Evolutionary conservation across 2,797 vertebrate species (phyloP).

Genomic region (Lepilemur ruficaudatus): DNA sequence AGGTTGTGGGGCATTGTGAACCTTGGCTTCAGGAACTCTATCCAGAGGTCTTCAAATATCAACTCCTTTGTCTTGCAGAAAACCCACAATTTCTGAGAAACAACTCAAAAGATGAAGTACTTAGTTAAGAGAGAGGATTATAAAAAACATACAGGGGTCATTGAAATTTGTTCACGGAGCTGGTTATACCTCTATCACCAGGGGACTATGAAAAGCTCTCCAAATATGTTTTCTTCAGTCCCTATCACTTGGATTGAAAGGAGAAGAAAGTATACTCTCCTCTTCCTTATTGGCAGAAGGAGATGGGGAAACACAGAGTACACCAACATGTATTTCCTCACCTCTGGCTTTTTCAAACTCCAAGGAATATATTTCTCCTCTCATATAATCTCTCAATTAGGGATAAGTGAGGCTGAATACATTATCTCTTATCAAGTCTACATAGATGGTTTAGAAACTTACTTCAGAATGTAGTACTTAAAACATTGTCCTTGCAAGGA

Average conservation of each 20-base stretch:
- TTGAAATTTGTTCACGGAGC: no score
- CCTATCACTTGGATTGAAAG: not conserved
- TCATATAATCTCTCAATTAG: not conserved
- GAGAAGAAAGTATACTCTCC: not conserved
- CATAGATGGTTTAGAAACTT: not conserved
- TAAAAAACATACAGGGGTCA: no score
- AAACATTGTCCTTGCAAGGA: not conserved
- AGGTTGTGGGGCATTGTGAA: no score
- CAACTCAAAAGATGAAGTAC: no score
- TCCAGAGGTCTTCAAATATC: no score
- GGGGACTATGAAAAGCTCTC: not conserved
- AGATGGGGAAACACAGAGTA: not conserved
- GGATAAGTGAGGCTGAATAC: not conserved
- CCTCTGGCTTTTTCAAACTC: not conserved
- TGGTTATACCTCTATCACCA: not conserved
- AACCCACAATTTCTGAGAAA: no score
- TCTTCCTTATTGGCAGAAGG: not conserved
- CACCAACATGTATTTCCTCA: not conserved
- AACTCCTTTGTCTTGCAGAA: no score
- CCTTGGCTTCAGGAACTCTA: no score
- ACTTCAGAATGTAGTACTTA: not conserved
- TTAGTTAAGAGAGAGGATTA: no score
- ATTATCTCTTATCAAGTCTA: not conserved
- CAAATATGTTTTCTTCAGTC: not conserved
- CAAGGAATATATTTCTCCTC: not conserved